Base-by-base conservation (phyloP, 2,113 vertebrate genomes). In the Ivindomyrus marchei region DNA sequence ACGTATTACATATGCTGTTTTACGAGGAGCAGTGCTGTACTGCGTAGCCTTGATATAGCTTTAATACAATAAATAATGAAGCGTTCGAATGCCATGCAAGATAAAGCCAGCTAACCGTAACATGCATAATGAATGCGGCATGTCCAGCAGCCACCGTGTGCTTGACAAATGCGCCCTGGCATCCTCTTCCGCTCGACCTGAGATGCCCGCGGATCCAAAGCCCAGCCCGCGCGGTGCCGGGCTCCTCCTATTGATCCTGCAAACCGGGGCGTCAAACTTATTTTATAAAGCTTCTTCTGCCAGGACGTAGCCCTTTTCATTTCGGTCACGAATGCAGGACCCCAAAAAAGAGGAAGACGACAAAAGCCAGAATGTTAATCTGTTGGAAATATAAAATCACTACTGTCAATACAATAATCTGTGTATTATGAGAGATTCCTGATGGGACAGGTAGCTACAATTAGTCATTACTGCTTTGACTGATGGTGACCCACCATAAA, bases 151-250 rank as follows among this genome's bases (percentile, higher is more conserved):
- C 7, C 45, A 4, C 45, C 1, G 88, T 31, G 62, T 42, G 13
- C 62, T 47, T 74, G 62, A 88, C 62, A 74, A 70, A 88, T 74
- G 58, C 58, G 5, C 11, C 24, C 58, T 88, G 88, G 62, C 88
- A 74, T 74, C 88, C 45, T 42, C 45, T 88, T 88, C 88, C 62
- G 62, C 88, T 88, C n/a, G 42, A 88, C 58, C 62, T 88, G 88
- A 88, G 87, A 56, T 21, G 53, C 87, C 87, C 87, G 39, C 15
- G 49, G 50, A 56, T 53, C 83, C 50, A 19, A 45, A 1, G 52
- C 56, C 17, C 53, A 24, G 87, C 87, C 39, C 2, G 45, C 45
- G 21, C 36, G 66, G 53, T n/a, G 39, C 36, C 4, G 0, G 19
- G 39, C 24, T 45, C 56, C 62, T 74, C 87, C 45, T 74, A 88